Evolutionary conservation across 2,888 invertebrate genomes (phyloP).

Genomic region (Sinhomidia bicolor): DNA sequence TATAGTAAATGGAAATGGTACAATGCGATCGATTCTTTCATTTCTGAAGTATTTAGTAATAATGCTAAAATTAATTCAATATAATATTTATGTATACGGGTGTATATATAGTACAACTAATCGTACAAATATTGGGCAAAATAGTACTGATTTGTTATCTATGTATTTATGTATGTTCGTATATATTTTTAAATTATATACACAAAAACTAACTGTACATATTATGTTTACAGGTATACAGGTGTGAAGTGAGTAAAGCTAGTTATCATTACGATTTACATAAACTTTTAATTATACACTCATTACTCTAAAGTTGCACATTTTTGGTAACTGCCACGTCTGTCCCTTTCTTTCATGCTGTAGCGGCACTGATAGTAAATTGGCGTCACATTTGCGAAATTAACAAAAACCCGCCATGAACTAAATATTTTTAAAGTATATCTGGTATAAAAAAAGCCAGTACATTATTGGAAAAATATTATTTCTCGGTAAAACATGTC

Average conservation of each 20-base stretch:
- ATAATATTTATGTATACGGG: conserved; percentile 60
- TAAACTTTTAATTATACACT: background rate
- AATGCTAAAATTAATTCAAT: conserved; percentile 42
- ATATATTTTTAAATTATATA: conserved; percentile 41
- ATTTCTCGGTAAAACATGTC: no score
- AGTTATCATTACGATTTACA: background rate
- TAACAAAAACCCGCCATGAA: no score
- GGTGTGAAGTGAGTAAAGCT: conserved; percentile 45
- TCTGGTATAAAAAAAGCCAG: no score
- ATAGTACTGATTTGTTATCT: conserved; percentile 71
- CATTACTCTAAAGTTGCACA: conserved; percentile 28
- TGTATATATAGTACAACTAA: conserved; percentile 63
- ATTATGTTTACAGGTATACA: conserved; percentile 68
- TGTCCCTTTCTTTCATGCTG: background rate
- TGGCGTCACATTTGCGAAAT: no score
- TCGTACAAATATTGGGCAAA: conserved; percentile 75
- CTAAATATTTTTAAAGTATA: no score
- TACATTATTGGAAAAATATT: no score
- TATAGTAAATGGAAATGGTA: conserved; percentile 67
- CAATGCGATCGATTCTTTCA: conserved; percentile 63
- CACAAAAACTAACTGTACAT: conserved; percentile 57
- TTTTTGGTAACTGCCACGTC: background rate
- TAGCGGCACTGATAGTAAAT: conserved; percentile 16
- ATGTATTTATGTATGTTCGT: conserved; percentile 11
- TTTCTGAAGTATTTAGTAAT: conserved; percentile 16